A percentile compares a stretch with the other conserved stretches of the same genome.
Conservation (phyloP, 2,797 vertebrate genomes). For the Falco rusticolus region DNA sequence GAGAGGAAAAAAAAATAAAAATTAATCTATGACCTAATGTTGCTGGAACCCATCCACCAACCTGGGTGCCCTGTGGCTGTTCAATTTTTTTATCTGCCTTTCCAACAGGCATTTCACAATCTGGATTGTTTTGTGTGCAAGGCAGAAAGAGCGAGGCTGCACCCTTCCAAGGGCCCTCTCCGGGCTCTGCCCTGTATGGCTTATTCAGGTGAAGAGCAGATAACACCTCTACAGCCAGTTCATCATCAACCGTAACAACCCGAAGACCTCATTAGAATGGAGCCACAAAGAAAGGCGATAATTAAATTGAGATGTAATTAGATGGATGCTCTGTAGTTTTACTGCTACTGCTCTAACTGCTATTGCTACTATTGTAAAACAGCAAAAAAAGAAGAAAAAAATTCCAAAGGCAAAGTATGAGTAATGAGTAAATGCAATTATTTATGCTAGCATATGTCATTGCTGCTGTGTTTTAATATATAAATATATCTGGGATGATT, state of each 20-base stretch:
- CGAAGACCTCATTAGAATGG: conserved; percentile 21
- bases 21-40: conserved; percentile 70
- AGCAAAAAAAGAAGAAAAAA: not conserved
- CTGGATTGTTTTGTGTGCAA: not conserved
- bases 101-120: conserved; percentile 70
- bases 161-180: not conserved
- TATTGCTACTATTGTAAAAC: not conserved
- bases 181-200: not conserved
- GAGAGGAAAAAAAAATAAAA: not conserved
- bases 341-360: not conserved
- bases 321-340: not conserved
- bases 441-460: not conserved
- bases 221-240: conserved; percentile 8
- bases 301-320: conserved; percentile 16
- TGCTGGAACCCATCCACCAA: conserved; percentile 69
- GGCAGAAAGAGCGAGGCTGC: not conserved
- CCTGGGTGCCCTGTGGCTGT: conserved; percentile 68
- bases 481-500: not conserved
- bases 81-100: conserved; percentile 54
- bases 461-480: not conserved
- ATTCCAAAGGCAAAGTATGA: conserved; percentile 9
- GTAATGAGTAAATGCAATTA: conserved; percentile 3
- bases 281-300: not conserved
- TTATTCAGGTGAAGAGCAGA: not conserved
- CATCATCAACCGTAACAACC: not conserved